Evolutionary conservation across 1,140 invertebrate species (phyloP).

Genomic region (Homalodisca vitripennis): DNA sequence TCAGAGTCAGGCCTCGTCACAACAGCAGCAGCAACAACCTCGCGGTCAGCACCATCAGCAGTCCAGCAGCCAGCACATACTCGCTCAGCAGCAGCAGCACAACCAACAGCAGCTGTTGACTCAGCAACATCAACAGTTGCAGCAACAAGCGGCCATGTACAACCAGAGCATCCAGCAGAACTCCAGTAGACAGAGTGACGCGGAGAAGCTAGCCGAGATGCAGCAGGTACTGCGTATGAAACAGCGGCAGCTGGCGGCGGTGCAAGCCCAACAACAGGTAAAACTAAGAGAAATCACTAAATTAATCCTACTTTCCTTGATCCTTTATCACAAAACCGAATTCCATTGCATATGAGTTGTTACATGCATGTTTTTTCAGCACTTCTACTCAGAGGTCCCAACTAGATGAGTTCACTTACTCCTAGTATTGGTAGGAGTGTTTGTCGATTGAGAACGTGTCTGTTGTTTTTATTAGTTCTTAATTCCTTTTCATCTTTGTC

Average conservation of each 20-base stretch:
- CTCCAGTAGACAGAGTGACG: conserved; percentile 18
- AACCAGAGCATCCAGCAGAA: conserved; percentile 16
- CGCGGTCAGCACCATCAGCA: not conserved
- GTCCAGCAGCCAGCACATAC: conserved; percentile 4
- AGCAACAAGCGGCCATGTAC: conserved; percentile 30
- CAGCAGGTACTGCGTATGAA: conserved; percentile 8
- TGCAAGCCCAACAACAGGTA: conserved; percentile 8
- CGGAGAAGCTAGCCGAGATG: conserved; percentile 40
- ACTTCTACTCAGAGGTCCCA: too few relatives aligned
- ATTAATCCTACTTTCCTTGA: too few relatives aligned
- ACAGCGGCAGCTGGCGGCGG: not conserved
- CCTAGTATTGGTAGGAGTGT: too few relatives aligned
- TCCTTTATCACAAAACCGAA: too few relatives aligned
- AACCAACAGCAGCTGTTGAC: conserved; percentile 27
- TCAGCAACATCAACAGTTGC: conserved; percentile 34
- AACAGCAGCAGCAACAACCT: not conserved
- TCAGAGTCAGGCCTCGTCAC: not conserved
- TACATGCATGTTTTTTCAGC: too few relatives aligned
- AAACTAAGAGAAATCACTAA: not conserved
- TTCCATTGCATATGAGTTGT: too few relatives aligned
- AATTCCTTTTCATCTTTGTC: too few relatives aligned
- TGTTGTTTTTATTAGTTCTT: too few relatives aligned
- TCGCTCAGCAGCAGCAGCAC: conserved; percentile 15
- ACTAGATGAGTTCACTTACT: too few relatives aligned
- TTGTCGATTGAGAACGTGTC: too few relatives aligned